Evolutionary conservation across 2,797 vertebrate genomes (phyloP), one percentile per base, ranked within the genome.

Genomic region (Oreochromis grahami): DNA sequence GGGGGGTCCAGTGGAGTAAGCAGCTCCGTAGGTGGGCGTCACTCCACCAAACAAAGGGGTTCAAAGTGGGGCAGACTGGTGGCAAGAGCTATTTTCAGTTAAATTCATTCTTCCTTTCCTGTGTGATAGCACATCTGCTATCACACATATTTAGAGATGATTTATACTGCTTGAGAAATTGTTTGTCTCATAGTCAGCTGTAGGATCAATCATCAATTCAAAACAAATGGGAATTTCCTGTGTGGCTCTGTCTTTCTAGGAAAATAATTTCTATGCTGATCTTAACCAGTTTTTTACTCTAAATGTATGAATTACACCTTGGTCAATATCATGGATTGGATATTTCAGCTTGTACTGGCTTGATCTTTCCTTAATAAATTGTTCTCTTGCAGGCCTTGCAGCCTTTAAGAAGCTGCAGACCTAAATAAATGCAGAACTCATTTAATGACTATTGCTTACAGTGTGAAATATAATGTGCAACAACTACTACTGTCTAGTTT

Each of bases 11-110:
- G 86, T 72, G 86, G 85, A 82, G 85, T 34, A 55, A 84, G 85
- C 50, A 26, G 70, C 90, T 82, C 90, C 7, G 72, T 88, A 88
- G 91, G 93, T 87, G 90, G 92, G 92, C 88, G 89, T 91, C 90
- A 90, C 60, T 79, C 76, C 78, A 79, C 68, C 81, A 87, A 79
- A 92, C 82, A 88, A 90, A 88, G 72, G 82, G 89, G 82, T 88
- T 87, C 86, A 84, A 91, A 91, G 86, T 87, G 87, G 92, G 72
- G 85, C 58, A 79, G 83, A 77, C 86, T 72, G 51, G 51, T 81
- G 89, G 78, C 84, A 89, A 70, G 84, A 79, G 53, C 53, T 55
- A 81, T 58, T 90, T 84, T 87, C 72, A 55, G 79, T 79, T 77
- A 86, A 91, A 89, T 92, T 45, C 89, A 91, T 86, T 84, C 85